These are phyloP conservation scores for Ceryle rudis DNA, from an alignment of 2,797 vertebrate species.

Conservation along the genomic window DNA sequence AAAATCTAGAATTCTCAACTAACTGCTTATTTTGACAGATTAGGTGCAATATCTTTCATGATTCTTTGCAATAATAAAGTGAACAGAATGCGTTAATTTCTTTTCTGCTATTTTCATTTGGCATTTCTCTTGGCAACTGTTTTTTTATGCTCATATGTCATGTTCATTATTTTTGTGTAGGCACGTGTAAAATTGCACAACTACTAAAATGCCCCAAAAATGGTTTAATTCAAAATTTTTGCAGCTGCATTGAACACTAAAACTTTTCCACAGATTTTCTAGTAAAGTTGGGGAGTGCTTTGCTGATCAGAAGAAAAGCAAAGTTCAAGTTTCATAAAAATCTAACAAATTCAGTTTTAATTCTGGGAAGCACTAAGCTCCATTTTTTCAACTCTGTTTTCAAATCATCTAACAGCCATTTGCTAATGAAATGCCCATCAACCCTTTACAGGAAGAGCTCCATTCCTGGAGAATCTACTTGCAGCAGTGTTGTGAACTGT, in stretches of 20 bases:
- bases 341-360: background rate
- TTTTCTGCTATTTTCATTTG: background rate
- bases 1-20: background rate
- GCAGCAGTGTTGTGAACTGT: background rate
- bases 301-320: background rate
- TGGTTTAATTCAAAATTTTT: background rate
- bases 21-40: slow-evolving; percentile 11
- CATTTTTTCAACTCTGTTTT: background rate
- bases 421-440: background rate
- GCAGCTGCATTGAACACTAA: background rate
- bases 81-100: background rate
- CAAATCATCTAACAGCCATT: background rate
- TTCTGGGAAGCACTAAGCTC: background rate
- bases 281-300: background rate
- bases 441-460: background rate
- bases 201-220: background rate
- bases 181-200: background rate
- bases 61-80: background rate
- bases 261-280: background rate
- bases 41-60: background rate
- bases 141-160: background rate
- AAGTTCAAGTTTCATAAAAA: background rate
- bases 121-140: background rate
- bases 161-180: slow-evolving; percentile 3
- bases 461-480: background rate